Evolutionary conservation across 2,888 invertebrate species (phyloP), one percentile per base, ranked within the genome.

Genomic region (Tromatobia lineatoria): DNA sequence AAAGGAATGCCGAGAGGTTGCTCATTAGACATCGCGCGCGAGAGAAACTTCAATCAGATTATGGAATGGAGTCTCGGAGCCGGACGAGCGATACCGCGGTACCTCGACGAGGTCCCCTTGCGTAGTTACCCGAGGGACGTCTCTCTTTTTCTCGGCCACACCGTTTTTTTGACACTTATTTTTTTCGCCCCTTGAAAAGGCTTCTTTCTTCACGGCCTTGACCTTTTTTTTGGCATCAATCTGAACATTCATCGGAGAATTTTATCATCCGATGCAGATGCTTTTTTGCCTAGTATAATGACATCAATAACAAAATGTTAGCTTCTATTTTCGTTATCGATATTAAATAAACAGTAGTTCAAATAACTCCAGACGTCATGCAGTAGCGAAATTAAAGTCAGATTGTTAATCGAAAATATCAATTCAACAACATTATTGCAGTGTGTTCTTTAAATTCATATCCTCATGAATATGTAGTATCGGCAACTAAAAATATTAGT

Each of bases 1-100:
- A 89, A 91, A 80, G 90, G 89, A 90, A 91, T 90, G 90, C 88
- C 83, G 88, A 83, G 88, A 89, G 88, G 87, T 87, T 89, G 88
- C 90, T 92, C 90, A 91, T 92, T 92, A 92, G 89, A 88, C 87
- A 88, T 87, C 86, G 78, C 59, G 71, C 86, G 79, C 59, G 74
- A 78, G 82, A 88, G 87, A 80, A 85, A 86, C 88, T 91, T 91
- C 88, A 88, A 92, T 92, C 91, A 89, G 91, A 92, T 92, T 91
- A 87, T 88, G 80, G 80, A 86, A 86, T 79, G 87, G 82, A 73
- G 88, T 74, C 78, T 83, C 81, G 83, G 71, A 85, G 59, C 80
- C 79, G 86, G 85, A 82, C 82, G 79, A 86, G 18, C 52, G 54
- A 52, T 57, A 47, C 77, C 38, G 11, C 20, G 23, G 29, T 50